Conservation (phyloP, 1,140 invertebrate species). For the Leptinotarsa defecta region DNA sequence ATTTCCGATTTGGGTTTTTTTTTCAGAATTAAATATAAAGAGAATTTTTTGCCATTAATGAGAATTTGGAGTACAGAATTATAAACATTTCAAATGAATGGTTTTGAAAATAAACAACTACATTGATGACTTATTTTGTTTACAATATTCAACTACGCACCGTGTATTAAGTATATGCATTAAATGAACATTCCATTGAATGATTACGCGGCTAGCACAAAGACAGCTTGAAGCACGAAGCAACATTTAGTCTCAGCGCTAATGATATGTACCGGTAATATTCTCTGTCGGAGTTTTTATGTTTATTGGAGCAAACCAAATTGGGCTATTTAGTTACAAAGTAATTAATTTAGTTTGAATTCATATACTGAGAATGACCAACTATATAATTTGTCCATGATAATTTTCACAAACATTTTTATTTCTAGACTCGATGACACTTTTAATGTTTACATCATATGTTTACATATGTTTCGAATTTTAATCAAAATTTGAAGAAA, state of each 20-base stretch:
- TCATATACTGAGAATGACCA: neutral
- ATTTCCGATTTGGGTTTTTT: too few species aligned
- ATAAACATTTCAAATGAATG: neutral
- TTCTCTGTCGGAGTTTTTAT: neutral
- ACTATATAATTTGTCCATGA: too few species aligned
- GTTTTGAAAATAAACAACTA: neutral
- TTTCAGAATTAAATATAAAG: too few species aligned
- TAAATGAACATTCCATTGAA: neutral
- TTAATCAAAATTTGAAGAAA: too few species aligned
- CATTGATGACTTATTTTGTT: neutral
- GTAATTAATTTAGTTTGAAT: neutral
- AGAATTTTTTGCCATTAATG: too few species aligned
- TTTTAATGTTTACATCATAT: too few species aligned
- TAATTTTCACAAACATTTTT: too few species aligned
- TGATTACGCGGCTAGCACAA: neutral
- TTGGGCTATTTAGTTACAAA: neutral
- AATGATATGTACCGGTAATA: neutral
- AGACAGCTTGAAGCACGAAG: neutral
- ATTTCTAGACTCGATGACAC: too few species aligned
- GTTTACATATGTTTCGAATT: too few species aligned
- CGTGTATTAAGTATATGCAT: neutral
- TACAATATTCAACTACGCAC: neutral
- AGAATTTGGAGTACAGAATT: too few species aligned
- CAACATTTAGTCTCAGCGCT: neutral
- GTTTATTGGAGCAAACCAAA: neutral